These are phyloP conservation scores for Harpegnathos saltator DNA, from an alignment of 1,140 invertebrate genomes.

Conservation along the genomic window DNA sequence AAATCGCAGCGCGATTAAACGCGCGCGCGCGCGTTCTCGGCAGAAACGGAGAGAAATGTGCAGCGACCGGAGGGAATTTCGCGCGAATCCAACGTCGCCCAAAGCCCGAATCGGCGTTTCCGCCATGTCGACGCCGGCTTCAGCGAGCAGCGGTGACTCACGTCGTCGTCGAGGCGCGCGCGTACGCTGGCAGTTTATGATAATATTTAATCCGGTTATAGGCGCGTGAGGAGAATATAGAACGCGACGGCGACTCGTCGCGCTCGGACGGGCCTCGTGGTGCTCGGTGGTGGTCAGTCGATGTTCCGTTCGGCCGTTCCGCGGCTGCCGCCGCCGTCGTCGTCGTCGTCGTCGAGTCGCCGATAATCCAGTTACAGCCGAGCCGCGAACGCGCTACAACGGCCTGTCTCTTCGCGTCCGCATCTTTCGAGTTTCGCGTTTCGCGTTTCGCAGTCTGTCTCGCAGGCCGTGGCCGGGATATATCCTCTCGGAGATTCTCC, in stretches of 20 bases:
- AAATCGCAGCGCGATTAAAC: too few relatives aligned
- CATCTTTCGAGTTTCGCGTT: slow-evolving; percentile 14
- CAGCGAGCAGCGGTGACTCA: too few relatives aligned
- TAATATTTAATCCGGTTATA: slow-evolving; percentile 85
- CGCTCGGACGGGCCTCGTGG: slow-evolving; percentile 72
- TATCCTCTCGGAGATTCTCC: too few relatives aligned
- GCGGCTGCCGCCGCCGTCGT: slow-evolving; percentile 54
- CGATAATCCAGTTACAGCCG: slow-evolving; percentile 80
- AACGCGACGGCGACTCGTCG: slow-evolving; percentile 62
- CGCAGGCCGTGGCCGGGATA: too few relatives aligned
- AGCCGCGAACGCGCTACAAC: slow-evolving; percentile 67
- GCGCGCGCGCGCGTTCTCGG: too few relatives aligned
- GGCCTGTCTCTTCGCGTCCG: slow-evolving; percentile 40
- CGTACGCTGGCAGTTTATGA: slow-evolving; percentile 78
- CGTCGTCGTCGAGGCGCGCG: slow-evolving; percentile 69
- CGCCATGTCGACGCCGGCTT: too few relatives aligned
- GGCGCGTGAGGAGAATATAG: slow-evolving; percentile 64
- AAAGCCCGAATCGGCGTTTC: too few relatives aligned
- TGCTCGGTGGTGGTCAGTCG: slow-evolving; percentile 71
- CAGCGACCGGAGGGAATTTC: too few relatives aligned
- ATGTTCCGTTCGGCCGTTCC: slow-evolving; percentile 76
- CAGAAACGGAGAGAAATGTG: too few relatives aligned
- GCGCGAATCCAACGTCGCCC: too few relatives aligned
- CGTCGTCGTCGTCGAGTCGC: slow-evolving; percentile 70
- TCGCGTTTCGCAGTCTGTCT: neutral